Evolutionary conservation across 92 coral and sea anemone genomes (phyloP).

Genomic region (Desmophyllum pertusum): DNA sequence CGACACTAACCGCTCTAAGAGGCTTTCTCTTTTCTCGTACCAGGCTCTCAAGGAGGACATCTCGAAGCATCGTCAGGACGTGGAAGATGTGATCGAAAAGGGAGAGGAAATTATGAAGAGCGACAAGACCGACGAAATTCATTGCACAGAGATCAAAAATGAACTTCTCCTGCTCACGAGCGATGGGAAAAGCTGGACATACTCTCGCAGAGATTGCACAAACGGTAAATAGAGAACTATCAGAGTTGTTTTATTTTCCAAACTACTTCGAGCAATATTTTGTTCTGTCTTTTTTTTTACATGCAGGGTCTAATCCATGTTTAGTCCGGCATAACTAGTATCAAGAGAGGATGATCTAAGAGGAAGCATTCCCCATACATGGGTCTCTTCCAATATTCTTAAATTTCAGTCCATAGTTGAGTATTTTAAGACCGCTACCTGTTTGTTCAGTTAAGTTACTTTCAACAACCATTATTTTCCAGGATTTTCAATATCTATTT

Average conservation of each 20-base stretch:
- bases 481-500: too few relatives aligned
- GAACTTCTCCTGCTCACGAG: conserved; percentile 70
- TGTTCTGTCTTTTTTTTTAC: neutral
- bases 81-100: conserved; percentile 62
- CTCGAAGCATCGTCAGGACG: conserved; percentile 57
- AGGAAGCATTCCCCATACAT: too few relatives aligned
- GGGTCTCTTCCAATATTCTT: too few relatives aligned
- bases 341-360: too few relatives aligned
- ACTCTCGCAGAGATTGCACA: conserved; percentile 76
- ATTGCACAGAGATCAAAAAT: conserved; percentile 70
- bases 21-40: neutral
- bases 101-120: conserved; percentile 58
- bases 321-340: too few relatives aligned
- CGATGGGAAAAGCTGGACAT: conserved; percentile 90
- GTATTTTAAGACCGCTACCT: too few relatives aligned
- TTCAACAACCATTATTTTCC: too few relatives aligned
- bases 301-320: too few relatives aligned
- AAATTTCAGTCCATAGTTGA: too few relatives aligned
- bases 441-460: too few relatives aligned
- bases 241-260: neutral
- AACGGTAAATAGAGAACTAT: conserved; percentile 54
- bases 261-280: neutral
- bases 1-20: too few relatives aligned
- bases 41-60: conserved; percentile 75
- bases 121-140: conserved; percentile 61